A percentile compares a stretch with the other conserved stretches of the same genome.
Evolutionary conservation across 2,888 invertebrate genomes (phyloP).

Genomic region (Spodoptera littoralis): DNA sequence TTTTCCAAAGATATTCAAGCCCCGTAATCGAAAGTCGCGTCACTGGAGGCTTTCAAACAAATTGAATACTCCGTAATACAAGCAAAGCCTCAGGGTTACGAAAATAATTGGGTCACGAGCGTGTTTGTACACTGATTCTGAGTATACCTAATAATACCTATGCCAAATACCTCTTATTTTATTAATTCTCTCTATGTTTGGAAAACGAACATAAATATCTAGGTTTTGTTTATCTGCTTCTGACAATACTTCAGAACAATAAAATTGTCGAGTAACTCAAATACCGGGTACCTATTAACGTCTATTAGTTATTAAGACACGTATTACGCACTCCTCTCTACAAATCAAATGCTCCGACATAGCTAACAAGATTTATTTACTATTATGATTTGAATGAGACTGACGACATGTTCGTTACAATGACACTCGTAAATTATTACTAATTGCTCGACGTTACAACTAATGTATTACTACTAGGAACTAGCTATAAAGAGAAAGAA

Average conservation of each 20-base stretch:
- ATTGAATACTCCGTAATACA: no score
- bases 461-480: conserved; percentile 17
- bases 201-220: no score
- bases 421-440: conserved; percentile 25
- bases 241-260: no score
- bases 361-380: conserved; percentile 24
- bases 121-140: no score
- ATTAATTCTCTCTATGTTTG: no score
- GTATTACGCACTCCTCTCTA: conserved; percentile 3
- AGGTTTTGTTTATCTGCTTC: no score
- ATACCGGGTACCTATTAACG: no score
- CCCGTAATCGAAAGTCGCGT: no score
- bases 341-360: conserved; percentile 8
- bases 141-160: no score
- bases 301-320: not conserved
- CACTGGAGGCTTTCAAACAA: no score
- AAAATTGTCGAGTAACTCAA: no score
- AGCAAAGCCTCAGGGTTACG: conserved; percentile 8
- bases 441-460: conserved; percentile 16
- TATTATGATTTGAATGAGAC: conserved; percentile 23
- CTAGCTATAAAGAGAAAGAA: conserved; percentile 18
- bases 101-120: conserved; percentile 25
- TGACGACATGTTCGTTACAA: conserved; percentile 14
- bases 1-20: not conserved
- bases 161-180: no score